Percentiles rank a stretch among this genome's conserved stretches.
Evolutionary conservation across 2,797 vertebrate genomes (phyloP).

Genomic region (Propithecus perrieri): DNA sequence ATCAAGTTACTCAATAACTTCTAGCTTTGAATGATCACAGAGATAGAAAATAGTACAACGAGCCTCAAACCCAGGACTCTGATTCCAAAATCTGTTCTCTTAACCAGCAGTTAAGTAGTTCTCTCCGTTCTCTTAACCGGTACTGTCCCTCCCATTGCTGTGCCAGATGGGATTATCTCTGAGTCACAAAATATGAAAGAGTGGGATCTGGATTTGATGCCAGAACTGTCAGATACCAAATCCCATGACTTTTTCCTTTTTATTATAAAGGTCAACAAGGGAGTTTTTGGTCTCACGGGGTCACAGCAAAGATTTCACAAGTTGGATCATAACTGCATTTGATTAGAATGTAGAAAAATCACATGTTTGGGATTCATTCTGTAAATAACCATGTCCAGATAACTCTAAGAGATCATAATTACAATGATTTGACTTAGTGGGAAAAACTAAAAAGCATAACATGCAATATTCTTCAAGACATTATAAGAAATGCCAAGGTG

Average conservation of each 20-base stretch:
- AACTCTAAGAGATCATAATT: neutral
- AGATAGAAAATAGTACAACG: neutral
- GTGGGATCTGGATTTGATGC: neutral
- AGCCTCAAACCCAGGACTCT: neutral
- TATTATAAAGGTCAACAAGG: neutral
- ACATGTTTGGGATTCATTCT: neutral
- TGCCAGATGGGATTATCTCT: neutral
- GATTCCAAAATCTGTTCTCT: neutral
- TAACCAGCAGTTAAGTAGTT: neutral
- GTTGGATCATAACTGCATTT: neutral
- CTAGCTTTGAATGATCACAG: neutral
- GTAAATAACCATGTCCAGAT: neutral
- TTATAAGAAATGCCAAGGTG: neutral
- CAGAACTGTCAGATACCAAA: neutral
- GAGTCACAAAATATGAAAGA: neutral
- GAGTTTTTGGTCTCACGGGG: neutral
- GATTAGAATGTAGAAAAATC: neutral
- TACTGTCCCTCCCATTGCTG: neutral
- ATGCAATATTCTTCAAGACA: neutral
- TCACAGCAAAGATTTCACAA: neutral
- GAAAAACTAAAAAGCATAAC: neutral
- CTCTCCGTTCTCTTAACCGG: neutral
- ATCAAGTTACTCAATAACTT: neutral
- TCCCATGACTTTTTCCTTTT: neutral
- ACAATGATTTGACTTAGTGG: neutral